These are phyloP conservation scores for Myrmophylax atrothorax DNA, from an alignment of 2,113 vertebrate species.

Conservation along the genomic window DNA sequence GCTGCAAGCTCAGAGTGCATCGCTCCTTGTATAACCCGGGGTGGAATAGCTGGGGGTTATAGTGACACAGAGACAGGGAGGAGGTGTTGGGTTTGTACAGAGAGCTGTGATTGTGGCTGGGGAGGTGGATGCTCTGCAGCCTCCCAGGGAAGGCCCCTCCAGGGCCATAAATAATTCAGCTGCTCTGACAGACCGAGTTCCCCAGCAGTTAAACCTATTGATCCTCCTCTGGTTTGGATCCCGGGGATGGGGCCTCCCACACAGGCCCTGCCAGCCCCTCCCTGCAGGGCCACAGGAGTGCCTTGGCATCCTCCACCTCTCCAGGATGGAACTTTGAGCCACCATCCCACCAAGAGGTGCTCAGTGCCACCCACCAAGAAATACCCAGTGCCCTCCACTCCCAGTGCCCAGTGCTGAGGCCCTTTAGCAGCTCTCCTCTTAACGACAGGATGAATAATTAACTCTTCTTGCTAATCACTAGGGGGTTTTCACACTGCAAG, in stretches of 20 bases:
- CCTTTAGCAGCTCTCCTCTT: neutral
- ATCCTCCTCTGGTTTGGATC: neutral
- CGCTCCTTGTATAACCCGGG: neutral
- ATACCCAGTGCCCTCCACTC: neutral
- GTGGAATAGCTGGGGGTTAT: neutral
- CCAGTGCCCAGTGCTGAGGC: rapidly evolving
- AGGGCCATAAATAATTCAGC: neutral
- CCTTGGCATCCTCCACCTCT: neutral
- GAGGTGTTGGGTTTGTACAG: neutral
- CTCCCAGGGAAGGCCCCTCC: neutral
- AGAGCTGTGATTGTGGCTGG: neutral
- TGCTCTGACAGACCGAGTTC: neutral
- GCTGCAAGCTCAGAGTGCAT: neutral
- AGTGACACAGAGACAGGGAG: neutral
- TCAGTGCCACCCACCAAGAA: neutral
- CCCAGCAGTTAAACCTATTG: neutral
- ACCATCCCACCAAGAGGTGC: rapidly evolving
- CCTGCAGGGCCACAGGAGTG: neutral
- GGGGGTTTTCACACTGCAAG: neutral
- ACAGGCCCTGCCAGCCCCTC: rapidly evolving
- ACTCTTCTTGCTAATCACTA: neutral
- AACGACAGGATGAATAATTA: neutral
- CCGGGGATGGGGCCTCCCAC: neutral
- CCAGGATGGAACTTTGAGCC: neutral
- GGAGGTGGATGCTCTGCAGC: neutral